These are phyloP conservation scores for Ochotona princeps DNA, from an alignment of 2,113 vertebrate genomes.

Conservation along the genomic window DNA sequence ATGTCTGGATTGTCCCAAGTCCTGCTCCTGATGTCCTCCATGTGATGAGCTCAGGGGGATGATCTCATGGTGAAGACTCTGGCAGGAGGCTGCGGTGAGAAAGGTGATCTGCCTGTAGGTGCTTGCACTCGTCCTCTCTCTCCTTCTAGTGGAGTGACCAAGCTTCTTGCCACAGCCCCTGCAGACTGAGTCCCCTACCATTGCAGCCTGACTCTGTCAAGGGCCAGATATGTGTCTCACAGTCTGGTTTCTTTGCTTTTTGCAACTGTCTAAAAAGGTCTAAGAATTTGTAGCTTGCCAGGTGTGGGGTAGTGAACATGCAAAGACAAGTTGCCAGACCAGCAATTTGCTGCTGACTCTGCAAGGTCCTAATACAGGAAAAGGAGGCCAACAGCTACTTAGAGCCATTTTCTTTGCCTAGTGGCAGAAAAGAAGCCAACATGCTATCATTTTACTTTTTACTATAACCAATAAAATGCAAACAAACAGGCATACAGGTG, in stretches of 20 bases:
- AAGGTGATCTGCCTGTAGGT: not conserved
- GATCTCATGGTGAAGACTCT: not conserved
- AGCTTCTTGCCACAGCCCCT: not conserved
- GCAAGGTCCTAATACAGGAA: not conserved
- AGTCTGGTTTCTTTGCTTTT: not conserved
- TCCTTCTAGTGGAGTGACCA: not conserved
- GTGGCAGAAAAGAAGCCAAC: not conserved
- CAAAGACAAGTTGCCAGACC: not conserved
- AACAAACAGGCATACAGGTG: not conserved
- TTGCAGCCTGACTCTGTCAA: not conserved
- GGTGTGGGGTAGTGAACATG: not conserved
- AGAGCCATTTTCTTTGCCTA: not conserved
- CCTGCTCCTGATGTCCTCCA: not conserved
- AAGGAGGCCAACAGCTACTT: not conserved
- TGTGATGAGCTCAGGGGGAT: accelerated
- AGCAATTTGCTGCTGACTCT: not conserved
- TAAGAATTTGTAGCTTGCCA: constrained; percentile 19
- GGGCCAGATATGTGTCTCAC: not conserved
- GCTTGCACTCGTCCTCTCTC: not conserved
- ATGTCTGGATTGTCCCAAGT: not conserved
- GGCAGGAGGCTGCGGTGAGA: not conserved
- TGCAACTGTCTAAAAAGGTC: not conserved
- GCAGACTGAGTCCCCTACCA: not conserved
- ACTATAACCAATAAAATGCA: not conserved
- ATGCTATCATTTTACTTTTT: accelerated